These are phyloP conservation scores for Monochamus alternatus DNA, from an alignment of 2,888 invertebrate genomes.

Conservation along the genomic window DNA sequence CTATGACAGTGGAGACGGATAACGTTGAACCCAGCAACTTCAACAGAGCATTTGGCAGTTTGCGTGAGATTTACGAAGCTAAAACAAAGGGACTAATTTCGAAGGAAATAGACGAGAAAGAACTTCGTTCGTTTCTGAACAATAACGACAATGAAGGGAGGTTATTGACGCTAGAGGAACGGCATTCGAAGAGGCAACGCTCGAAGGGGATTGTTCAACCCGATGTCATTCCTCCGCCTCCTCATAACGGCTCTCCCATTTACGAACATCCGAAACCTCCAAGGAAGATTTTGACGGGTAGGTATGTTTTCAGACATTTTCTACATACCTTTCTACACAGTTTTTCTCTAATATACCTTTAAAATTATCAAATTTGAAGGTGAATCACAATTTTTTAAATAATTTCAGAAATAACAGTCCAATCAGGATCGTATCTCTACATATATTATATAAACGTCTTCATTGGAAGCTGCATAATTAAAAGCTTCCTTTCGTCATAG, in stretches of 20 bases:
- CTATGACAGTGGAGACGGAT: slow-evolving; percentile 17
- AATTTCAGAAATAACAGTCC: no score
- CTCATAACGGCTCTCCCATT: slow-evolving; percentile 72
- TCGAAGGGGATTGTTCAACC: slow-evolving; percentile 74
- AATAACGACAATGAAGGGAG: slow-evolving; percentile 76
- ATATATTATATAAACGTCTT: no score
- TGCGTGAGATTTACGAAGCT: slow-evolving; percentile 84
- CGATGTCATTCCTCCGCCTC: slow-evolving; percentile 80
- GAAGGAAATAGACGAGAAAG: slow-evolving; percentile 67
- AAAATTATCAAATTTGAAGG: no score
- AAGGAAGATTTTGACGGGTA: slow-evolving; percentile 69
- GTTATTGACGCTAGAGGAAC: slow-evolving; percentile 80
- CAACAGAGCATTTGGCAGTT: slow-evolving; percentile 77
- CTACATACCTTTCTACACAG: no score
- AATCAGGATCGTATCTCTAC: no score
- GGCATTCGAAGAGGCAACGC: slow-evolving; percentile 83
- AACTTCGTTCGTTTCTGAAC: slow-evolving; percentile 55
- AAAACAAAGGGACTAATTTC: slow-evolving; percentile 71
- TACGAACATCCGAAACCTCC: slow-evolving; percentile 78
- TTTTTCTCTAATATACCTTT: no score
- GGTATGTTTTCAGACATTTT: slow-evolving; percentile 28
- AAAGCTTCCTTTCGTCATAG: no score
- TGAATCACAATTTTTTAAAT: no score
- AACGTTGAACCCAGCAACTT: slow-evolving; percentile 56
- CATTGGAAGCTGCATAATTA: no score